Percentiles rank a stretch among this genome's conserved stretches.
phyloP scores from a whole-genome alignment of 2,888 invertebrate genomes.

The Eledone cirrhosa region DNA sequence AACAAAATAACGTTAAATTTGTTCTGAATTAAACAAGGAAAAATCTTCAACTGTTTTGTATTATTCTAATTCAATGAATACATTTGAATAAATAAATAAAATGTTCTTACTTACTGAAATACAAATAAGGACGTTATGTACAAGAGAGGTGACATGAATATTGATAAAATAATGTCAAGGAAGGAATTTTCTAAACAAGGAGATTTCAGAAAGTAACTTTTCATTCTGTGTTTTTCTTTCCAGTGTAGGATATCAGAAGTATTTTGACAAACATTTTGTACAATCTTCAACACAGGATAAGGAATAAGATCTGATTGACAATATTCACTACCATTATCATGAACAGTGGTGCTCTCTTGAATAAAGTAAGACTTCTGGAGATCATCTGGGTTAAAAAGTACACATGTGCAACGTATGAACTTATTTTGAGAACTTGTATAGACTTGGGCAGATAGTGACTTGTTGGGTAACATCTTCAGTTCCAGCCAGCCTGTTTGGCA shows the following conservation, averaged over 20 bases:
- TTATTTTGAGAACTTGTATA: conserved; percentile 35
- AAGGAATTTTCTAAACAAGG: neutral
- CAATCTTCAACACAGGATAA: conserved; percentile 8
- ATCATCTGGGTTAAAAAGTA: conserved; percentile 42
- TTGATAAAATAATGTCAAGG: neutral
- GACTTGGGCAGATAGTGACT: neutral
- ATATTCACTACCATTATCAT: neutral
- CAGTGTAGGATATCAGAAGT: neutral
- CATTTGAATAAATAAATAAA: too few species aligned
- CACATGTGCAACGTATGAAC: conserved; percentile 35
- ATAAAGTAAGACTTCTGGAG: conserved; percentile 41
- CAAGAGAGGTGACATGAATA: neutral
- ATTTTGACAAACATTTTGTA: neutral
- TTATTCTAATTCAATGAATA: too few species aligned
- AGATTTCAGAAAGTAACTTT: neutral
- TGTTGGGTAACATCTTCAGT: neutral
- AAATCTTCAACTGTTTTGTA: too few species aligned
- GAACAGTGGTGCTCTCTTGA: neutral
- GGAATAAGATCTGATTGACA: neutral
- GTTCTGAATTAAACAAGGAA: too few species aligned
- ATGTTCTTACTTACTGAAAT: too few species aligned
- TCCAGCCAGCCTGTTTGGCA: neutral
- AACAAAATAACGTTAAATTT: too few species aligned
- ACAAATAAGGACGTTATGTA: neutral
- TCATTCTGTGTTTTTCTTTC: neutral